Evolutionary conservation across 2,888 invertebrate genomes (phyloP).

Genomic region (Limnephilus marmoratus): DNA sequence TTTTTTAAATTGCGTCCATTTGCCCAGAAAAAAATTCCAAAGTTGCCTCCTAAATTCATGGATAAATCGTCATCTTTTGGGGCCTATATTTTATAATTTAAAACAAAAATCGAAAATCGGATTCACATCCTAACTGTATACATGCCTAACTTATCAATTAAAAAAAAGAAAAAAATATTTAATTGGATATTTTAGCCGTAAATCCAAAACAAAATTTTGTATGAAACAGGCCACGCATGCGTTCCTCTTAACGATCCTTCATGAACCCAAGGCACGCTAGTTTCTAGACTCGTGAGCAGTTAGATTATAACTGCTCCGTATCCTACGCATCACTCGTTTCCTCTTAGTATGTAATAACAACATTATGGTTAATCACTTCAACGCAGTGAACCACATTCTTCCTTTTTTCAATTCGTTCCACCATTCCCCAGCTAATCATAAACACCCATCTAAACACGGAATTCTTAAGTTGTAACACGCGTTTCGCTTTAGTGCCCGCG

Average conservation of each 20-base stretch:
- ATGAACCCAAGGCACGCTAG: background rate
- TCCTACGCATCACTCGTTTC: background rate
- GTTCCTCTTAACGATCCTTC: background rate
- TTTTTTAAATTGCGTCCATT: too few species aligned
- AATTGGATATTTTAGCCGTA: too few species aligned
- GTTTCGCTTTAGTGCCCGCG: conserved; percentile 50
- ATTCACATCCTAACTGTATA: too few species aligned
- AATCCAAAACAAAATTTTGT: too few species aligned
- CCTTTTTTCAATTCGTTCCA: conserved; percentile 52
- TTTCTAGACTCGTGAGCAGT: background rate
- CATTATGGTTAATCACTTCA: conserved; percentile 23
- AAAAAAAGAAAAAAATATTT: too few species aligned
- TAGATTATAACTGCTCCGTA: background rate
- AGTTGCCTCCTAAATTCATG: too few species aligned
- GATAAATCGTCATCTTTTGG: too few species aligned
- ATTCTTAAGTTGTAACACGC: conserved; percentile 52
- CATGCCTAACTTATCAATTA: too few species aligned
- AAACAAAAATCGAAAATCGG: too few species aligned
- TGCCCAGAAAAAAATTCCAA: too few species aligned
- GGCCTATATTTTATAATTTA: too few species aligned
- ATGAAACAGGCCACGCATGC: too few species aligned
- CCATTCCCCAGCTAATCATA: conserved; percentile 50
- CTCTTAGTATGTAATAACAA: conserved; percentile 2
- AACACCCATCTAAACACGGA: conserved; percentile 55
- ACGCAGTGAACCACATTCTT: conserved; percentile 34